These are phyloP conservation scores for Steinernema scapterisci DNA, from an alignment of 2,888 invertebrate species.

Conservation along the genomic window DNA sequence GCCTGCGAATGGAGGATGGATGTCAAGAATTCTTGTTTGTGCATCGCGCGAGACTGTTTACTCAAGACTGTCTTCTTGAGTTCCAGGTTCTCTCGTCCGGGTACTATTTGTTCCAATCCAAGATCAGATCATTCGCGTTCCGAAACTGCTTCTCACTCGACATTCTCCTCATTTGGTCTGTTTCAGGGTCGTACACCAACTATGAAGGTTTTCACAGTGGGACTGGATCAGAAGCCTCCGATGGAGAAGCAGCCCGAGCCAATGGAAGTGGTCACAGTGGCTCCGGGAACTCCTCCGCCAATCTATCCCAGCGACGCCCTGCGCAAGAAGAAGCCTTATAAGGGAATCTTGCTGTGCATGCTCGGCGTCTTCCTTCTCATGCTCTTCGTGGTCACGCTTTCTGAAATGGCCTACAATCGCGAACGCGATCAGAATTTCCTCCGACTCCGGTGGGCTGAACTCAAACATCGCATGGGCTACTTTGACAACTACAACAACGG, in stretches of 20 bases:
- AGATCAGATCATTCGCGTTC: background rate
- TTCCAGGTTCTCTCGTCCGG: slow-evolving; percentile 1
- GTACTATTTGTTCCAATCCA: slow-evolving; percentile 4
- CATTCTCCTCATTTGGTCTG: background rate
- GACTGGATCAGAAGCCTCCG: slow-evolving; percentile 60
- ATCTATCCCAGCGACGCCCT: slow-evolving; percentile 14
- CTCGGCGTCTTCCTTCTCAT: slow-evolving; percentile 60
- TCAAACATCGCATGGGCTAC: slow-evolving; percentile 60
- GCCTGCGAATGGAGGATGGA: background rate
- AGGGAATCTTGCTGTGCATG: slow-evolving; percentile 60
- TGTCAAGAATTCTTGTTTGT: slow-evolving; percentile 13
- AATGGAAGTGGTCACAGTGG: background rate
- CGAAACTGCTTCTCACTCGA: too few species aligned
- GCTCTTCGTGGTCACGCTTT: slow-evolving; percentile 58
- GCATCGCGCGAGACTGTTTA: background rate
- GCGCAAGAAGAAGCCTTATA: slow-evolving; percentile 50
- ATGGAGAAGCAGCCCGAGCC: slow-evolving; percentile 36
- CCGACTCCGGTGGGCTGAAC: slow-evolving; percentile 63
- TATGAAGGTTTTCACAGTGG: slow-evolving; percentile 66
- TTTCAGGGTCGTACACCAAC: slow-evolving; percentile 36
- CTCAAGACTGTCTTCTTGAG: slow-evolving; percentile 15
- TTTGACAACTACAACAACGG: slow-evolving; percentile 24
- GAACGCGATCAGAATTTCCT: slow-evolving; percentile 65
- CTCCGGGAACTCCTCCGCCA: slow-evolving; percentile 9
- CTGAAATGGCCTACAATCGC: slow-evolving; percentile 64